phyloP scores from a whole-genome alignment of 2,888 invertebrate genomes.

The Tyria jacobaeae region DNA sequence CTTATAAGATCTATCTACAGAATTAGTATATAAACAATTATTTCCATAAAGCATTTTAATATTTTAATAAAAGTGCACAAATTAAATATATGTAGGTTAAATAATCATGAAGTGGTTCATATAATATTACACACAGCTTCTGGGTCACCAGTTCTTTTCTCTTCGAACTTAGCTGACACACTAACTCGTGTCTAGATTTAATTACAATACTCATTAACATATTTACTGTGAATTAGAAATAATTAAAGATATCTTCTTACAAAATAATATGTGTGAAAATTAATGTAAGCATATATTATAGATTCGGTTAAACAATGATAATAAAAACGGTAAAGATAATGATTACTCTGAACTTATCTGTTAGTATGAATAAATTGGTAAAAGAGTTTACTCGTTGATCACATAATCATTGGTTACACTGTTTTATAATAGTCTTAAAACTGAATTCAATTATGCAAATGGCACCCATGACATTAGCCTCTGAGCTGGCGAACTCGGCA shows the following conservation, averaged over 20 bases:
- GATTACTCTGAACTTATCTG: neutral
- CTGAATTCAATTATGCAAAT: constrained; percentile 54
- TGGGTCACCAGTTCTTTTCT: no score
- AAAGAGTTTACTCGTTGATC: constrained; percentile 1
- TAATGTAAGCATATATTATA: no score
- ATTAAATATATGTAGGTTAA: no score
- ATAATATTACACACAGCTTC: no score
- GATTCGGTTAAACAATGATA: no score
- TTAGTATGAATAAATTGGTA: neutral
- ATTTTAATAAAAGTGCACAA: no score
- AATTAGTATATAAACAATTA: no score
- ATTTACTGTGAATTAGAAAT: constrained; percentile 26
- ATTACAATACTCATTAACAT: constrained; percentile 16
- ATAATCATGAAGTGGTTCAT: no score
- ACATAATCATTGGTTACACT: constrained; percentile 5
- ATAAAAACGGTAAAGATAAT: neutral
- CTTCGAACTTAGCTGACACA: no score
- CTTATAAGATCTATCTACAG: no score
- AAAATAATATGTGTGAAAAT: neutral
- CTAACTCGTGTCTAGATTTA: no score
- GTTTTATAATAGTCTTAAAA: constrained; percentile 27
- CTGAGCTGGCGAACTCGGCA: constrained; percentile 57
- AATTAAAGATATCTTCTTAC: constrained; percentile 9
- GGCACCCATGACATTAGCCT: constrained; percentile 22
- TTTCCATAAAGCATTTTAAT: no score